A percentile compares a stretch with the other conserved stretches of the same genome.
phyloP scores from a whole-genome alignment of 2,113 vertebrate species.

The Pterocles gutturalis region DNA sequence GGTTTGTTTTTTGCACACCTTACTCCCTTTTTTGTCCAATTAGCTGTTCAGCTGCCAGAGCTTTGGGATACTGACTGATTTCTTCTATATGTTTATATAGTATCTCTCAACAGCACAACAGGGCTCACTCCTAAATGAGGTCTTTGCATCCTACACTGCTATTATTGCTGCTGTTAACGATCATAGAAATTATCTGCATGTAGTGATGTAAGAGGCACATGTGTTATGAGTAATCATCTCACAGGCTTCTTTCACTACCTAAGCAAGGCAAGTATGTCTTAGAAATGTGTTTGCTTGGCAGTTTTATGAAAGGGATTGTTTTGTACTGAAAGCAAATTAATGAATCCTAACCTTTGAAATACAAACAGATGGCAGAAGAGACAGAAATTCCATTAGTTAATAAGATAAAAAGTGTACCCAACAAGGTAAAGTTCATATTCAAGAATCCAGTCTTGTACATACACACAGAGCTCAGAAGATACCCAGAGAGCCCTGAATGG shows the following conservation, averaged over 20 bases:
- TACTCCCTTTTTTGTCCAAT: not conserved
- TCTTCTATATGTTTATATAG: not conserved
- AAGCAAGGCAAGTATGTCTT: not conserved
- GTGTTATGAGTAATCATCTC: not conserved
- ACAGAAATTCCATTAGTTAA: slow-evolving; percentile 31
- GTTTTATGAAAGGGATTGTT: not conserved
- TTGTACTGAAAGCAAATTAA: slow-evolving; percentile 26
- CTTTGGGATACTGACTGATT: not conserved
- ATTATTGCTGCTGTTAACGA: not conserved
- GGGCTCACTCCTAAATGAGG: not conserved
- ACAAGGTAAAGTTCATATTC: slow-evolving; percentile 7
- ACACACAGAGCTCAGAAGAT: not conserved
- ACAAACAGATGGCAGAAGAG: not conserved
- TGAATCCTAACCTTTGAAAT: slow-evolving; percentile 5
- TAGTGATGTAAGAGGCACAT: not conserved
- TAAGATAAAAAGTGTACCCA: slow-evolving; percentile 9
- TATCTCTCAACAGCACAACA: not conserved
- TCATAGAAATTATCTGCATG: not conserved
- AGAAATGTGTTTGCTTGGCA: not conserved
- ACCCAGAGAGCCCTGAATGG: not conserved
- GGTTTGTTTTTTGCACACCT: not conserved
- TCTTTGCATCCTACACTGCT: not conserved
- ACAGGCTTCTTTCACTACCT: not conserved
- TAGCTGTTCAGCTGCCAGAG: not conserved
- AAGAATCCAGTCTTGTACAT: not conserved